Evolutionary conservation across 2,888 invertebrate species (phyloP), one percentile per base, ranked within the genome.

Genomic region (Erebia epiphron): DNA sequence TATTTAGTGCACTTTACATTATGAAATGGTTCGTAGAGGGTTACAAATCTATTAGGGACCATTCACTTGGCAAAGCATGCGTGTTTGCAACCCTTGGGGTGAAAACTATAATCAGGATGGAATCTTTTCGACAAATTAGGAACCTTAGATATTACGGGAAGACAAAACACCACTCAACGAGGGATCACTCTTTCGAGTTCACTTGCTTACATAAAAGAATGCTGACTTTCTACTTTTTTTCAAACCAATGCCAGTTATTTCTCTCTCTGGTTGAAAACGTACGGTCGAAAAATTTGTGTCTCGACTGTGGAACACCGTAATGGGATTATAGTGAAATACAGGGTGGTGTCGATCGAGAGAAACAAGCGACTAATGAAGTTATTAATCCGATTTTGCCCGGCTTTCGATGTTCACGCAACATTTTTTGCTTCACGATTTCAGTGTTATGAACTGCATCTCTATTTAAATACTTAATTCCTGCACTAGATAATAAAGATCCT

Each of bases 361-460:
- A 90, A 91, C 90, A 88, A 86, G 91, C 88, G 85, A 87, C 89
- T 94, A 93, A 93, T 93, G 89, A 92, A 93, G 93, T 93, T 93
- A 92, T 93, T 93, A 92, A 93, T 93, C 92, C 90, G 86, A 86
- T 91, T 91, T 87, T 84, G 88, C 82, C 82, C 87, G 85, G 89
- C 88, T 90, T 89, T 88, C 87, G 85, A 86, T 86, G 84, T 84
- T 79, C 86, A 80, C 81, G 80, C 81, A 77, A 78, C 82, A 81
- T 79, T 86, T 88, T 88, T 89, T 83, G 79, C 79, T 80, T 74
- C 76, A 57, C 66, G 75, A 74, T 78, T 75, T 68, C 67, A 76
- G 75, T 75, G 78, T 75, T 83, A 82, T 82, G 80, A 79, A 80
- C 80, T 80, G 81, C 80, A 76, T 70, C 49, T 65, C 52, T 60